A percentile compares a stretch with the other conserved stretches of the same genome.
These are phyloP conservation scores for Entomyzon cyanotis DNA, from an alignment of 2,113 vertebrate genomes.

Conservation along the genomic window DNA sequence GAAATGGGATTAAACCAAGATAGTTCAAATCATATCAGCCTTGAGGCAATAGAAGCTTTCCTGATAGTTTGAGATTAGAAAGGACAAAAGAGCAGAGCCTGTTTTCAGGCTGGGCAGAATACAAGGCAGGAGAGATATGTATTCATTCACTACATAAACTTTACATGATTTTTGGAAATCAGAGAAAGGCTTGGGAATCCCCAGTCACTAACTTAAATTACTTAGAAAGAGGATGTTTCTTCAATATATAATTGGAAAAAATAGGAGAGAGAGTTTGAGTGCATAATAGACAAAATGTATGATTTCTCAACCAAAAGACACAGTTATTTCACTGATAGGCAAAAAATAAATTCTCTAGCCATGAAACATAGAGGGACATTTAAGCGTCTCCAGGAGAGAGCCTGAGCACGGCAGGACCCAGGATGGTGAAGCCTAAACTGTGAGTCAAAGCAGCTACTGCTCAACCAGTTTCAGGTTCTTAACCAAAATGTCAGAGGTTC, in stretches of 20 bases:
- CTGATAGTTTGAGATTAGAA: conserved; percentile 56
- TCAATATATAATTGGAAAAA: background rate
- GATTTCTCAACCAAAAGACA: background rate
- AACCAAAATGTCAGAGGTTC: conserved; percentile 26
- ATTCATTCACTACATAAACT: conserved; percentile 13
- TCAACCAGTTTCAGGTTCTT: background rate
- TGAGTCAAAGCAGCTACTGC: background rate
- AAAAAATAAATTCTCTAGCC: background rate
- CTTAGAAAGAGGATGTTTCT: background rate
- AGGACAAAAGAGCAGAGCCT: conserved; percentile 33
- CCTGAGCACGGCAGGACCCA: background rate
- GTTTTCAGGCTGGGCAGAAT: conserved; percentile 3
- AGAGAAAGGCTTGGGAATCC: conserved; percentile 17
- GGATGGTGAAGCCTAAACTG: rapidly evolving
- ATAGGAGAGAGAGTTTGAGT: background rate
- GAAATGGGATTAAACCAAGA: conserved; percentile 56
- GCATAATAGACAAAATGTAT: background rate
- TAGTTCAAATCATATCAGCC: conserved; percentile 22
- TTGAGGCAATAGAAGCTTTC: conserved; percentile 37
- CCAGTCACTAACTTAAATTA: conserved; percentile 9
- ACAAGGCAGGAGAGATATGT: background rate
- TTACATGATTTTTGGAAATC: conserved; percentile 41
- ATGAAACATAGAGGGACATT: background rate
- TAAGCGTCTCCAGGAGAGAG: background rate
- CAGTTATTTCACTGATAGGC: background rate